Evolutionary conservation across 2,888 invertebrate species (phyloP).

Genomic region (Athrips mouffetella): DNA sequence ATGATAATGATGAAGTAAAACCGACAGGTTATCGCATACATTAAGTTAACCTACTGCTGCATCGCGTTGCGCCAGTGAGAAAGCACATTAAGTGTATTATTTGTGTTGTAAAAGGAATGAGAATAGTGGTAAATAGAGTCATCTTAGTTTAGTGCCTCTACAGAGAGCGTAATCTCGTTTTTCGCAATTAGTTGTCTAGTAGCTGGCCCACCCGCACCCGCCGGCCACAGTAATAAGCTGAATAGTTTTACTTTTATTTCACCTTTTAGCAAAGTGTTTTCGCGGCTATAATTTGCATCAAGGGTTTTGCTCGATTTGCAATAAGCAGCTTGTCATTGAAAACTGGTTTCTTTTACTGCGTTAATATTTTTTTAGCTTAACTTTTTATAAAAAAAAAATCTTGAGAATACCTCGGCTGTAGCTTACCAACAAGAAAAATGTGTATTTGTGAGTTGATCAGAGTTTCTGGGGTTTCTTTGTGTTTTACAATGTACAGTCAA

Average conservation of each 20-base stretch:
- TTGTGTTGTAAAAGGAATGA: constrained; percentile 61
- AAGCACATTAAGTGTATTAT: constrained; percentile 68
- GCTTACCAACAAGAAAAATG: too few species aligned
- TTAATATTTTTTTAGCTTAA: constrained; percentile 4
- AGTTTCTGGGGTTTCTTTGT: too few species aligned
- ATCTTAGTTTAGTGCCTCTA: constrained; percentile 62
- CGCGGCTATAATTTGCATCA: constrained; percentile 37
- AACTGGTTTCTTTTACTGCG: constrained; percentile 27
- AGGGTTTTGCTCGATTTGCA: constrained; percentile 36
- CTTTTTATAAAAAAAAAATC: too few species aligned
- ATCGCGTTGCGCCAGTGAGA: too few species aligned
- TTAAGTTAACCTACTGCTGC: too few species aligned
- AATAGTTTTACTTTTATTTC: constrained; percentile 50
- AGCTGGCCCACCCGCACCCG: constrained; percentile 54
- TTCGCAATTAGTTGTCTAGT: constrained; percentile 68
- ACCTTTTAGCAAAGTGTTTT: constrained; percentile 47
- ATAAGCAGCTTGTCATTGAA: constrained; percentile 31
- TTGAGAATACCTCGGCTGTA: too few species aligned
- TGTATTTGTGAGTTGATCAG: too few species aligned
- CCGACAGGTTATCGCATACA: too few species aligned
- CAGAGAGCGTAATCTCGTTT: constrained; percentile 71
- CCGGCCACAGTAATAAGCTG: constrained; percentile 49
- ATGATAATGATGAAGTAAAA: too few species aligned
- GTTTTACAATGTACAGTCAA: too few species aligned
- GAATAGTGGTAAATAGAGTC: constrained; percentile 59